Evolutionary conservation across 2,113 vertebrate species (phyloP).

Genomic region (Channa maculata): DNA sequence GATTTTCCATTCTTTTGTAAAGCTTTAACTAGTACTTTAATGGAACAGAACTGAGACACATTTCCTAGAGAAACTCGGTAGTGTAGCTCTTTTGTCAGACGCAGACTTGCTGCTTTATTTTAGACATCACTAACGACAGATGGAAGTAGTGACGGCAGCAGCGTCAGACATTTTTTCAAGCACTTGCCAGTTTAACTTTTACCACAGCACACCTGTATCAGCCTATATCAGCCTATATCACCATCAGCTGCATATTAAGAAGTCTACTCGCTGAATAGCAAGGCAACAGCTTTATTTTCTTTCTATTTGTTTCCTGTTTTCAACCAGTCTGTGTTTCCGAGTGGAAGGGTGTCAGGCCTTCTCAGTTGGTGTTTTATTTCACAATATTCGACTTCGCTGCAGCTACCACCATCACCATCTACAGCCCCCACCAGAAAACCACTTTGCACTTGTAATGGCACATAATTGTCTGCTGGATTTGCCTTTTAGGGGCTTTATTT

Average conservation of each 20-base stretch:
- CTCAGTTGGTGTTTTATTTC: constrained; percentile 60
- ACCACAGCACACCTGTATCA: not conserved
- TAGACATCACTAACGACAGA: constrained; percentile 29
- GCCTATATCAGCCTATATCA: no score
- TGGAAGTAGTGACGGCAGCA: constrained; percentile 31
- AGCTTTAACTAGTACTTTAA: no score
- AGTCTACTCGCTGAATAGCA: no score
- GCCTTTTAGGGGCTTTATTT: constrained; percentile 53
- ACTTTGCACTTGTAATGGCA: constrained; percentile 72
- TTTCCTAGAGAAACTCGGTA: no score
- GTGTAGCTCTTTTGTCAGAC: not conserved
- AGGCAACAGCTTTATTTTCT: no score
- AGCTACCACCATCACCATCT: constrained; percentile 21
- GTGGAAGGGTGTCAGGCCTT: constrained; percentile 45
- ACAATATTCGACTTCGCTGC: constrained; percentile 54
- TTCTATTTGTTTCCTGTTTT: not conserved
- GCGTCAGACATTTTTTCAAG: constrained; percentile 36
- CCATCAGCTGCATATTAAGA: no score
- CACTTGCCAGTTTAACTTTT: constrained; percentile 40
- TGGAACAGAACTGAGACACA: no score
- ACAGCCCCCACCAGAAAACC: constrained; percentile 47
- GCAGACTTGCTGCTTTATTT: not conserved
- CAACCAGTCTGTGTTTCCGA: constrained; percentile 37
- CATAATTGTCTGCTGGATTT: constrained; percentile 69
- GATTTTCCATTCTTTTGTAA: no score